These are phyloP conservation scores for Philypnodon macrostomus DNA, from an alignment of 2,797 vertebrate species.

Conservation along the genomic window DNA sequence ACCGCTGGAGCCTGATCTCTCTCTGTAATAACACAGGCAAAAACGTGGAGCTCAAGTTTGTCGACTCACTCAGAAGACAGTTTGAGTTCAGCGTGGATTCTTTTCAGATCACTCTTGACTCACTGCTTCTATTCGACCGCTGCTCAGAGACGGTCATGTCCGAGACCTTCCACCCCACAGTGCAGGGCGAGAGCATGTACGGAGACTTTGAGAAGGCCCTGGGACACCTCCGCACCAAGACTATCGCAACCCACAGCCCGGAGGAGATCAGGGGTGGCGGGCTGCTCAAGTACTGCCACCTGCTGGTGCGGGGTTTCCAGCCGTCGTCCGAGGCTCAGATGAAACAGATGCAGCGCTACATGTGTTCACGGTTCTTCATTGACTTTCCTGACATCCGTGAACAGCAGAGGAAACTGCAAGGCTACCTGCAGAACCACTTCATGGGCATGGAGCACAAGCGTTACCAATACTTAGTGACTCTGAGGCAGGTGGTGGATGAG, in stretches of 20 bases:
- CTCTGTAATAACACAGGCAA: constrained; percentile 95
- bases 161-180: constrained; percentile 88
- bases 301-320: constrained; percentile 87
- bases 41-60: constrained; percentile 94
- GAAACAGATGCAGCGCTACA: constrained; percentile 90
- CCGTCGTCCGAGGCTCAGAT: constrained; percentile 82
- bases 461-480: constrained; percentile 89
- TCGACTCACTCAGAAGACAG: constrained; percentile 89
- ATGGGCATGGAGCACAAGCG: constrained; percentile 86
- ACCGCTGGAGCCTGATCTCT: constrained; percentile 95
- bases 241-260: constrained; percentile 88
- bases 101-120: constrained; percentile 93
- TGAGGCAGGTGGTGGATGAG: constrained; percentile 90
- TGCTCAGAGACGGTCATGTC: constrained; percentile 90
- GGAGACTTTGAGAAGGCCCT: constrained; percentile 90
- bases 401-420: constrained; percentile 88
- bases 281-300: constrained; percentile 94
- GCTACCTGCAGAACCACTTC: constrained; percentile 94
- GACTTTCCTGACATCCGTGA: constrained; percentile 90
- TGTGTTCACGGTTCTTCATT: constrained; percentile 97
- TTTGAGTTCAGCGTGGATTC: constrained; percentile 96
- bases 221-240: constrained; percentile 82
- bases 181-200: constrained; percentile 91
- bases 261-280: constrained; percentile 94
- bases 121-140: constrained; percentile 86